A percentile compares a stretch with the other conserved stretches of the same genome.
Conservation (phyloP, 2,888 invertebrate genomes). For the Andrena camellia region DNA sequence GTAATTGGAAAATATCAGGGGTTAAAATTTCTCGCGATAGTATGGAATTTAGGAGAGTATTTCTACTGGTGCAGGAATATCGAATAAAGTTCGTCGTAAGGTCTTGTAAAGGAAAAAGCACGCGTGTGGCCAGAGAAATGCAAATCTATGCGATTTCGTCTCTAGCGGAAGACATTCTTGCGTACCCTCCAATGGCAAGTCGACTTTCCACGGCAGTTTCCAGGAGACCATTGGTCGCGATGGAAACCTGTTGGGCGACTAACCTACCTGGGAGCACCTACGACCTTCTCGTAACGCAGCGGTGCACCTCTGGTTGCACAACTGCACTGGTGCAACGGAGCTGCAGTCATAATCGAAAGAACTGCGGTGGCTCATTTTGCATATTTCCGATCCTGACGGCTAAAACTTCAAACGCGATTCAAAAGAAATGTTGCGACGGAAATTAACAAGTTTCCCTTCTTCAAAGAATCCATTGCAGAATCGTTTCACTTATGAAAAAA, state of each 20-base stretch:
- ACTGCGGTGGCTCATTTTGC: slow-evolving; percentile 36
- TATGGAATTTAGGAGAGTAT: neutral
- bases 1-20: no score
- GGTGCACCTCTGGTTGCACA: slow-evolving; percentile 64
- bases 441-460: no score
- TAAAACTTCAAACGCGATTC: slow-evolving; percentile 7
- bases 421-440: no score
- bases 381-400: slow-evolving; percentile 6
- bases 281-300: slow-evolving; percentile 63
- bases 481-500: no score
- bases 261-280: slow-evolving; percentile 71
- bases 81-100: neutral
- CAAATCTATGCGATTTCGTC: slow-evolving; percentile 42
- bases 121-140: slow-evolving; percentile 29
- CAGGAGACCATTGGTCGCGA: slow-evolving; percentile 54
- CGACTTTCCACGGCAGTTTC: slow-evolving; percentile 60
- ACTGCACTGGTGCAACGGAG: slow-evolving; percentile 41
- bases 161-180: slow-evolving; percentile 58
- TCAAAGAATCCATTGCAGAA: no score
- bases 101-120: slow-evolving; percentile 5
- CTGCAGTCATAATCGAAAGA: slow-evolving; percentile 23
- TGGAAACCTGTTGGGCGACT: slow-evolving; percentile 72
- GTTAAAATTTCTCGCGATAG: neutral
- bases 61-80: neutral
- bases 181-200: slow-evolving; percentile 31